Base-by-base conservation (phyloP, 2,888 invertebrate genomes). In the Himalopsyche tibetana region DNA sequence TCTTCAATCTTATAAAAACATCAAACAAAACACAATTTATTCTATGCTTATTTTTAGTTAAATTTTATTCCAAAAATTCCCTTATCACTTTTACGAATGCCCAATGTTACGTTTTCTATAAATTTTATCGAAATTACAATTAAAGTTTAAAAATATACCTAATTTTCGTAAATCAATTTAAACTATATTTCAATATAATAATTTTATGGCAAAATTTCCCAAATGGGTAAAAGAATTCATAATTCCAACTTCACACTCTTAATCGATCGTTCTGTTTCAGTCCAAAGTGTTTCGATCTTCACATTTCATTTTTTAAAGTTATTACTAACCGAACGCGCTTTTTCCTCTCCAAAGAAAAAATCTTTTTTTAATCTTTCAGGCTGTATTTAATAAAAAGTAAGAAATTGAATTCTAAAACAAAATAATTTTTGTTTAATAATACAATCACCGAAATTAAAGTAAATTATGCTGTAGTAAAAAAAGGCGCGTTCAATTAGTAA, bases 401-500 rank as follows among this genome's bases (percentile, higher is more conserved):
- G 15, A 51, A 51, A 51, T 51, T 74, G 28, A 74, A 74, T 74
- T 74, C 15, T 69, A 79, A 42, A 28, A 81, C 80, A 74, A 84
- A 81, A 84, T 42, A 82, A 40, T 84, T 51, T 38, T 84, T 86
- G 42, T 85, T 19, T 55, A 84, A 42, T 55, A 85, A 85, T 86
- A 82, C 82, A 87, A 87, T 86, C 51, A 51, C 51, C 36, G 74
- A 74, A 74, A 74, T 36, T 15, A 74, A 38, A 74, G 38, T 74
- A 38, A 74, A 38, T 74, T 74, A 74, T 74, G 82, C 55, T 84
- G 83, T 84, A 86, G 88, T 87, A 89, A 88, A 85, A 84, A 84
- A 89, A 87, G 85, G 88, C 88, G 88, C 88, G 88, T 88, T 80
- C 88, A 87, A 92, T 96, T 95, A 96, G 96, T 96, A 96, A 94